Evolutionary conservation across 2,797 vertebrate species (phyloP), one percentile per base, ranked within the genome.

Genomic region (Salmo trutta): DNA sequence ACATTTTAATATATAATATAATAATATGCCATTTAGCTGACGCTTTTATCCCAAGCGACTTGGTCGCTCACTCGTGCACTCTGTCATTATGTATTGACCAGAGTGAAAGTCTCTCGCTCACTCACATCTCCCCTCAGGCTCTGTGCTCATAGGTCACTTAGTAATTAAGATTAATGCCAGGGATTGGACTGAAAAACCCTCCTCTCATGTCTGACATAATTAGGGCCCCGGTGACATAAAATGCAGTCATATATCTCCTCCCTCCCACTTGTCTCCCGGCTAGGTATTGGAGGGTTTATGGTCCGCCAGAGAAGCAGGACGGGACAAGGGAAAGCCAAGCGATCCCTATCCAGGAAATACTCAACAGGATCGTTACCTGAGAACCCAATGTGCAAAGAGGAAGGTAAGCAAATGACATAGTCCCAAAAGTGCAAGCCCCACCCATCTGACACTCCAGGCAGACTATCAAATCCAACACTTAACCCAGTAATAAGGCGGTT

Each of bases 261-360:
- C 33, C 64, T 53, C 59, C 51, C 19, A 47, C 53, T 47, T 64
- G 5, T 54, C 24, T 12, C 41, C 17, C 21, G 36, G 69, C 31
- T 88, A 98, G 98, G 98, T 85, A 99, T 99, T 53, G 98, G 98
- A 73, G 98, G 98, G 31, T 99, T 99, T 88, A 99, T 99, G 98
- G 98, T 99, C 29, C 97, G 98, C n/a, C 98, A 99, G 91, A 95
- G 98, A 62, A 92, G 96, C 75, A 96, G 97, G 85, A 94, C 96
- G 0, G 97, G 96, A 1, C 95, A 96, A 71, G 96, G 95, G 54
- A 95, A 97, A 88, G 89, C 95, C 68, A 97, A 97, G 86, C 88
- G 91, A 81, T 94, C 83, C 64, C 88, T 91, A 56, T 92, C 91
- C 74, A 92, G 95, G 84, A 96, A 96, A 81, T 94, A 96, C 83